Conservation (phyloP, 2,797 vertebrate species). For the Ctenopoma kingsleyae region DNA sequence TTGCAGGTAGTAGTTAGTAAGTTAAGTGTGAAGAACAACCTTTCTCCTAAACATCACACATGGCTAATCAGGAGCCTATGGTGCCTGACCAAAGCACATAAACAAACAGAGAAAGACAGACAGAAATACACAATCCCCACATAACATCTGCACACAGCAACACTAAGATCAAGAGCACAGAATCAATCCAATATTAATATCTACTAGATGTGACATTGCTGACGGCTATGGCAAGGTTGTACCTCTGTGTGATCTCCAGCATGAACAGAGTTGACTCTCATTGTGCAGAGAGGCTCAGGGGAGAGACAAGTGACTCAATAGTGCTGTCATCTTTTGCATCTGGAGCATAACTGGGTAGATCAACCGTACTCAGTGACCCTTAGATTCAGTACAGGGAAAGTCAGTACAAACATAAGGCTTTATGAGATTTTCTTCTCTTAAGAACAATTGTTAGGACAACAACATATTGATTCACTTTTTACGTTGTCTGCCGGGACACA, state of each 20-base stretch:
- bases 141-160: neutral
- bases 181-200: constrained; percentile 31
- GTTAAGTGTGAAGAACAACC: constrained; percentile 29
- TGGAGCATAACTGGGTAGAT: constrained; percentile 68
- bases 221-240: neutral
- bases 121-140: neutral
- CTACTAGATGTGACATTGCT: constrained; percentile 25
- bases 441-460: constrained; percentile 5
- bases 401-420: too few species aligned
- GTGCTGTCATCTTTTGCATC: constrained; percentile 63
- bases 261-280: constrained; percentile 47
- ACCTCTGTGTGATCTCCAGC: constrained; percentile 58
- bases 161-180: neutral
- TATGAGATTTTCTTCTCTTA: constrained; percentile 24
- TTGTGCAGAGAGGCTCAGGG: constrained; percentile 39
- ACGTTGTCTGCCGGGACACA: neutral
- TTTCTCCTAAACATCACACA: constrained; percentile 31
- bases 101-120: neutral
- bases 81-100: neutral
- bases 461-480: constrained; percentile 6
- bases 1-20: neutral
- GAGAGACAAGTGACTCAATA: constrained; percentile 66
- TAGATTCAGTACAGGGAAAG: constrained; percentile 19
- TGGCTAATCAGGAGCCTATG: constrained; percentile 7
- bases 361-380: constrained; percentile 49